phyloP scores from a whole-genome alignment of 2,888 invertebrate species.

The Philopedon plagiatum region DNA sequence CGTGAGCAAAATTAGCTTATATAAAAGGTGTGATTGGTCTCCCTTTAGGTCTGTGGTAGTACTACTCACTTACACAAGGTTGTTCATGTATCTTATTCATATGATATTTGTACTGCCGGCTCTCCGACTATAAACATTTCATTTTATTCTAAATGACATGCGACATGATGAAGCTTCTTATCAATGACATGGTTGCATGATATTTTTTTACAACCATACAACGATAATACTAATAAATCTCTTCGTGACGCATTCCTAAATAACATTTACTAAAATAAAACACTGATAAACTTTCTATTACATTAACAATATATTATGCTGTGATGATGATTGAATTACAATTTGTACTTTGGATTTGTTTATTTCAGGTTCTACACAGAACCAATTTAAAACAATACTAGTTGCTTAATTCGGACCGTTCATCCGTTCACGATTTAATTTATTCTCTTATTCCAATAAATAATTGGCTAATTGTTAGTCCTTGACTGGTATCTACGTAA shows the following conservation, averaged over 20 bases:
- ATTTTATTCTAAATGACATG: too few relatives aligned
- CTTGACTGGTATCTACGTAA: not conserved
- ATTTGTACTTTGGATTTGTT: conserved; percentile 8
- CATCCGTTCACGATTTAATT: not conserved
- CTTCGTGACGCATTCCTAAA: not conserved
- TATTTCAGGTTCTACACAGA: not conserved
- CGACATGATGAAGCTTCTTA: too few relatives aligned
- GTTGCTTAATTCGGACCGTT: not conserved
- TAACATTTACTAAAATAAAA: not conserved
- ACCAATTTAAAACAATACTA: not conserved
- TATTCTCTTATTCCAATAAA: not conserved
- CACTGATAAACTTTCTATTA: not conserved
- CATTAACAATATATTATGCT: not conserved
- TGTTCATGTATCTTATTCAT: too few relatives aligned
- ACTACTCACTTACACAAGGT: too few relatives aligned
- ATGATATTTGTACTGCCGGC: too few relatives aligned
- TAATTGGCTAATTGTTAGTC: not conserved
- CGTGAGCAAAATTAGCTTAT: too few relatives aligned
- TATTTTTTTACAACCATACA: not conserved
- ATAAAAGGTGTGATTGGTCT: too few relatives aligned
- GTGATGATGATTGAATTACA: not conserved
- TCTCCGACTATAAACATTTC: too few relatives aligned
- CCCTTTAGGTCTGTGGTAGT: too few relatives aligned
- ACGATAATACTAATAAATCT: not conserved
- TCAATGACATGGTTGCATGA: not conserved